These are phyloP conservation scores for Sturnira hondurensis DNA, from an alignment of 2,113 vertebrate genomes.

Conservation along the genomic window DNA sequence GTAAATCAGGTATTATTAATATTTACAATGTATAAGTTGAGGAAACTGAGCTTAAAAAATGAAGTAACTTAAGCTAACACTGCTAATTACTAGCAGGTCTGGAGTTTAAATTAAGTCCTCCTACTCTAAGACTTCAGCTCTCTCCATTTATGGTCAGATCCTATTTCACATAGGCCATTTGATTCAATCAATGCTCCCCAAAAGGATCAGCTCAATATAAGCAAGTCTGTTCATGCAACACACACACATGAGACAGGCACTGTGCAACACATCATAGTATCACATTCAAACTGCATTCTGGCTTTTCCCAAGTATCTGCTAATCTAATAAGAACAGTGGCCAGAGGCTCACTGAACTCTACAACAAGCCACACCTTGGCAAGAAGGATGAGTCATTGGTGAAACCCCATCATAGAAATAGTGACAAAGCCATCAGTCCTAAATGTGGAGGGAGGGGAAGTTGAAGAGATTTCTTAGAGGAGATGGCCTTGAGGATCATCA, in stretches of 20 bases:
- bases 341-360: not conserved
- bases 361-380: not conserved
- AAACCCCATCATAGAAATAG: not conserved
- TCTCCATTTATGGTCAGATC: not conserved
- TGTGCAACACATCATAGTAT: not conserved
- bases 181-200: not conserved
- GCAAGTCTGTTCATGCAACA: not conserved
- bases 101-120: not conserved
- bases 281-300: not conserved
- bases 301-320: not conserved
- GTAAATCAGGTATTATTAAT: not conserved
- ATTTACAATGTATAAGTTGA: not conserved
- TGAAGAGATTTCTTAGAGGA: not conserved
- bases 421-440: not conserved
- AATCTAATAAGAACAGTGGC: not conserved
- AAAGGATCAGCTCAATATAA: not conserved
- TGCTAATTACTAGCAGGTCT: not conserved
- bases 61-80: not conserved
- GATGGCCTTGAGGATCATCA: not conserved
- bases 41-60: not conserved
- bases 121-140: not conserved
- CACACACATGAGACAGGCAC: not conserved
- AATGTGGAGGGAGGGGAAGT: not conserved
- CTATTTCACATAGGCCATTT: not conserved
- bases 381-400: not conserved